A percentile compares a stretch with the other conserved stretches of the same genome.
Conservation (phyloP, 2,797 vertebrate species). For the Phoebastria nigripes region DNA sequence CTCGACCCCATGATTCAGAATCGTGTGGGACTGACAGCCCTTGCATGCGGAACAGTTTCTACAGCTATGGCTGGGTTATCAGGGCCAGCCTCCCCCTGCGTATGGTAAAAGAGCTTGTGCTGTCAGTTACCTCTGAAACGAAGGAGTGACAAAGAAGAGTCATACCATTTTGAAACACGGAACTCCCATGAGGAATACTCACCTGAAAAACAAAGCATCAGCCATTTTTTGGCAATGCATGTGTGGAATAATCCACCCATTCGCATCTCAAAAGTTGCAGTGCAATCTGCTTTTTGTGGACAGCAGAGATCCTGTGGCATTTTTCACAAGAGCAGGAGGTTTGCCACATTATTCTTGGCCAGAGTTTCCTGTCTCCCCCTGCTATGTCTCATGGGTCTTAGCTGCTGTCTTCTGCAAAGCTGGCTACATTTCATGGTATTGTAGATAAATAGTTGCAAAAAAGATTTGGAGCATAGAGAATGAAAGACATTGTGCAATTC, state of each 20-base stretch:
- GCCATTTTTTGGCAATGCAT: not conserved
- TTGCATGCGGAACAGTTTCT: not conserved
- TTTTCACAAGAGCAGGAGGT: not conserved
- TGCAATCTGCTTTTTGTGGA: not conserved
- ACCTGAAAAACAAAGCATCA: not conserved
- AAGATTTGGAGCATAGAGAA: not conserved
- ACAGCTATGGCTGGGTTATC: not conserved
- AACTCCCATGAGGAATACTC: not conserved
- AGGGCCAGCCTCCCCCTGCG: not conserved
- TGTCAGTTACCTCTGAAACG: not conserved
- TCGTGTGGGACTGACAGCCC: not conserved
- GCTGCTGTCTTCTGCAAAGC: not conserved
- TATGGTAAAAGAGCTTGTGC: not conserved
- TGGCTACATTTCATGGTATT: not conserved
- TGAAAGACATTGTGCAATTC: not conserved
- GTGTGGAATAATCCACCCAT: not conserved
- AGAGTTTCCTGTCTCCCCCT: not conserved
- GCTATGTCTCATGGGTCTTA: not conserved
- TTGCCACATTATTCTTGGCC: slow-evolving; percentile 2
- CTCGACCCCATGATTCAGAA: not conserved
- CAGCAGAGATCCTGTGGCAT: not conserved
- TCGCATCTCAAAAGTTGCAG: not conserved
- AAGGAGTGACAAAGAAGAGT: not conserved
- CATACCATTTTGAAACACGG: accelerated
- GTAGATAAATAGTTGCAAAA: not conserved